Percentiles rank a stretch among this genome's conserved stretches.
Conservation (phyloP, 2,888 invertebrate species). For the Volucella inanis region DNA sequence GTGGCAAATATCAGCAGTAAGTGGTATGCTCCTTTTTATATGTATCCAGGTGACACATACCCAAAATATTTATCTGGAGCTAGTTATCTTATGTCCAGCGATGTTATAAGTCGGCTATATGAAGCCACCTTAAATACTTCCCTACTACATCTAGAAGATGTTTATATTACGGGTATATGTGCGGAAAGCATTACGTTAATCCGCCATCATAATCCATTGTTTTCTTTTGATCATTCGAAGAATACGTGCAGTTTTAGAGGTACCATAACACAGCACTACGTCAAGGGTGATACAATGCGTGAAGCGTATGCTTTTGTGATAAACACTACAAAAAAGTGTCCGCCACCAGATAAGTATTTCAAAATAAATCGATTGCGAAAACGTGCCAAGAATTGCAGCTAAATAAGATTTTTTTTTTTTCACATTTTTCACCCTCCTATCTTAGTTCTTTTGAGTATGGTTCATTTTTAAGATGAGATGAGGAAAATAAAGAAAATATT, state of each 20-base stretch:
- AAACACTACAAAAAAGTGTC: constrained; percentile 80
- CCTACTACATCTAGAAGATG: constrained; percentile 90
- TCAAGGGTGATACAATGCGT: constrained; percentile 84
- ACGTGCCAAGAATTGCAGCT: constrained; percentile 76
- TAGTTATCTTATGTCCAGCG: constrained; percentile 89
- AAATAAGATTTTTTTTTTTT: constrained; percentile 35
- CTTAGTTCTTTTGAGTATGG: background rate
- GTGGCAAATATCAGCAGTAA: constrained; percentile 89
- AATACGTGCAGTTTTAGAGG: constrained; percentile 84
- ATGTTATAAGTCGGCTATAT: constrained; percentile 87
- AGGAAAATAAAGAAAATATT: background rate
- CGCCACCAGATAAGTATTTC: constrained; percentile 80
- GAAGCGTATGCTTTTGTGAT: constrained; percentile 81
- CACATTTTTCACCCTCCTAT: background rate
- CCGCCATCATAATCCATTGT: constrained; percentile 87
- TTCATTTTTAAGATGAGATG: constrained; percentile 9
- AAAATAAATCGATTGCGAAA: constrained; percentile 76
- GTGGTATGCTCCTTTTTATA: constrained; percentile 92
- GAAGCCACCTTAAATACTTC: constrained; percentile 87
- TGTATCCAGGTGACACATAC: constrained; percentile 88
- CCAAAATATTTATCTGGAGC: constrained; percentile 93
- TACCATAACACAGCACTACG: constrained; percentile 85
- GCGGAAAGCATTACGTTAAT: constrained; percentile 85
- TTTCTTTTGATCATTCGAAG: constrained; percentile 83
- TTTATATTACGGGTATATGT: constrained; percentile 91